Evolutionary conservation across 2,797 vertebrate species (phyloP).

Genomic region (Acanthurus leucopareius): DNA sequence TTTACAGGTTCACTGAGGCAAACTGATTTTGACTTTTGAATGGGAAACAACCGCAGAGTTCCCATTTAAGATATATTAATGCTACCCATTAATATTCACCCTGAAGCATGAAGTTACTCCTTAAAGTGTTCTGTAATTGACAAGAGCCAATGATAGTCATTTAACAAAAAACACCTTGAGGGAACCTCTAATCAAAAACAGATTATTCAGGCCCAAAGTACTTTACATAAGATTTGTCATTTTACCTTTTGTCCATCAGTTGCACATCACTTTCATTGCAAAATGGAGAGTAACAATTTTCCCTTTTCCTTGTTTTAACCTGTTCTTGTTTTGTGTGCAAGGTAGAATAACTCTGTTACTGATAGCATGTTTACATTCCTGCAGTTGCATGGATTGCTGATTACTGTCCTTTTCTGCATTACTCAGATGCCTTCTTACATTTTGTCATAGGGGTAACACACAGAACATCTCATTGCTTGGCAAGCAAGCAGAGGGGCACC

Average conservation of each 20-base stretch:
- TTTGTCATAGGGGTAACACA: not conserved
- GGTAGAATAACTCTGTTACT: not conserved
- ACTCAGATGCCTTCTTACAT: not conserved
- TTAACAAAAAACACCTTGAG: constrained; percentile 6
- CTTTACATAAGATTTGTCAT: not conserved
- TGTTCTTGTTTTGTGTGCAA: not conserved
- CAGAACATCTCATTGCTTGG: not conserved
- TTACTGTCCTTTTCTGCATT: not conserved
- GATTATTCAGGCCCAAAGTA: not conserved
- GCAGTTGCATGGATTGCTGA: constrained; percentile 2
- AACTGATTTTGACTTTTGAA: not conserved
- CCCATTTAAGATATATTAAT: not conserved
- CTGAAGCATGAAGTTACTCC: not conserved
- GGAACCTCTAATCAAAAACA: not conserved
- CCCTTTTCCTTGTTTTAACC: not conserved
- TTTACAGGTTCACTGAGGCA: not conserved
- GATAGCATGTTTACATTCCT: not conserved
- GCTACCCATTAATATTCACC: not conserved
- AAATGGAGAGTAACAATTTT: constrained; percentile 1
- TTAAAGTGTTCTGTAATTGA: constrained; percentile 2
- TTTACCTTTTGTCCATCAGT: not conserved
- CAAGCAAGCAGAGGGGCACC: not conserved
- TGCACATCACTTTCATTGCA: constrained; percentile 1
- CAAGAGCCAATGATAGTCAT: not conserved
- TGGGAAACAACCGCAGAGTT: not conserved